These are phyloP conservation scores for Morone chrysops DNA, from an alignment of 2,113 vertebrate genomes.

Conservation along the genomic window DNA sequence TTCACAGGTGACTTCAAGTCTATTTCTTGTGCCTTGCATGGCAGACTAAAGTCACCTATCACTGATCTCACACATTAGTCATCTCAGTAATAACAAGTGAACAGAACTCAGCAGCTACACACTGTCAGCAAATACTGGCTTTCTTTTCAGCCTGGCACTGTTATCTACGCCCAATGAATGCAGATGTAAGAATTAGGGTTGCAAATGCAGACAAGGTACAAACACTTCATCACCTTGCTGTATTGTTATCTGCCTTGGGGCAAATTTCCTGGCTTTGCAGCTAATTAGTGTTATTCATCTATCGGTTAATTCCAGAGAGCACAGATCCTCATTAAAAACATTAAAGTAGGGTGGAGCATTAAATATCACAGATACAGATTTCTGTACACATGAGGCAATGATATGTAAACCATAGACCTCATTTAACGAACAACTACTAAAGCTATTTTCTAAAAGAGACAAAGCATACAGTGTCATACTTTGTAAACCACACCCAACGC, in stretches of 20 bases:
- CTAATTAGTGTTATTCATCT: constrained; percentile 78
- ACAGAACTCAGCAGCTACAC: constrained; percentile 24
- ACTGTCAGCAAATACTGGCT: constrained; percentile 24
- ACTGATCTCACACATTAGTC: constrained; percentile 32
- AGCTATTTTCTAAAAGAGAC: no score
- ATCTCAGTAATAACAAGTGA: constrained; percentile 26
- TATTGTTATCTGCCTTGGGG: constrained; percentile 61
- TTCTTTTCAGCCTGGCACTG: constrained; percentile 22
- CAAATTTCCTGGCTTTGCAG: constrained; percentile 64
- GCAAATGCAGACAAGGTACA: constrained; percentile 50
- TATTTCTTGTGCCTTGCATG: constrained; percentile 32
- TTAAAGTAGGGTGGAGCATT: constrained; percentile 47
- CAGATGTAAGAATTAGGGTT: constrained; percentile 59
- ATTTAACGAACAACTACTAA: not conserved
- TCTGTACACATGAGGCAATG: not conserved
- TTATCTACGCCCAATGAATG: constrained; percentile 47
- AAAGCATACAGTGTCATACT: no score
- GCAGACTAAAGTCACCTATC: constrained; percentile 28
- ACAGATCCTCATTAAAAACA: constrained; percentile 74
- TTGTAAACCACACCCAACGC: no score
- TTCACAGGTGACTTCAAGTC: constrained; percentile 57
- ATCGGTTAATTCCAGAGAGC: constrained; percentile 70
- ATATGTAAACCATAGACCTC: constrained; percentile 12
- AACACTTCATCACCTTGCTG: constrained; percentile 74
- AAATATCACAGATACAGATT: constrained; percentile 24